Evolutionary conservation across 2,797 vertebrate genomes (phyloP).

Genomic region (Characodon lateralis): DNA sequence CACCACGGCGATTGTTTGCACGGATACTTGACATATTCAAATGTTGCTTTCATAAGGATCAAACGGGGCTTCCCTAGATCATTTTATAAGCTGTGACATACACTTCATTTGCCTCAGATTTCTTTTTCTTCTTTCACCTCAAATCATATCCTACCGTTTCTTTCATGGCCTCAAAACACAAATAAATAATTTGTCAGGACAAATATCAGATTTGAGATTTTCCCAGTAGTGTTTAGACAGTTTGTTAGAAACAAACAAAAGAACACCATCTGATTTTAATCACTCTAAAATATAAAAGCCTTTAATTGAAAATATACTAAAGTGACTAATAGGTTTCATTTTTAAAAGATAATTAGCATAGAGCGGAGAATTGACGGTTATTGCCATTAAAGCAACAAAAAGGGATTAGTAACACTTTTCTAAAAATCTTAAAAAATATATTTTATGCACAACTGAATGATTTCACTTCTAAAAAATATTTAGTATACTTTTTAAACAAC

Average conservation of each 20-base stretch:
- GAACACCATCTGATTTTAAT: neutral
- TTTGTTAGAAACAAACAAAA: neutral
- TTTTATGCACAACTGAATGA: neutral
- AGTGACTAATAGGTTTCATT: neutral
- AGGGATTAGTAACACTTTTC: neutral
- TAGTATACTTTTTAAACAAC: neutral
- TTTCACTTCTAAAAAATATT: neutral
- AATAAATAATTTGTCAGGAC: neutral
- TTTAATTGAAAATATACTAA: neutral
- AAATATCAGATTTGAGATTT: neutral
- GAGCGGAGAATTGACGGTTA: no score
- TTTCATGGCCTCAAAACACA: conserved; percentile 3
- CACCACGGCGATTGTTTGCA: conserved; percentile 23
- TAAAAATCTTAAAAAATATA: neutral
- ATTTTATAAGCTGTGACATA: conserved; percentile 43
- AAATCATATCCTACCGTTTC: conserved; percentile 19
- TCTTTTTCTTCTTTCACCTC: conserved; percentile 30
- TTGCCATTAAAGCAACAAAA: neutral
- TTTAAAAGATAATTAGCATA: no score
- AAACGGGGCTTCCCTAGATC: conserved; percentile 47
- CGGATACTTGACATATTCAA: conserved; percentile 33
- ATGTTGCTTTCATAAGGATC: conserved; percentile 49
- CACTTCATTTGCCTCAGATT: conserved; percentile 22
- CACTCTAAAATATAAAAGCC: neutral
- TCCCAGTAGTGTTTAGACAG: neutral